phyloP scores from a whole-genome alignment of 2,797 vertebrate genomes.

The Loriculus beryllinus region DNA sequence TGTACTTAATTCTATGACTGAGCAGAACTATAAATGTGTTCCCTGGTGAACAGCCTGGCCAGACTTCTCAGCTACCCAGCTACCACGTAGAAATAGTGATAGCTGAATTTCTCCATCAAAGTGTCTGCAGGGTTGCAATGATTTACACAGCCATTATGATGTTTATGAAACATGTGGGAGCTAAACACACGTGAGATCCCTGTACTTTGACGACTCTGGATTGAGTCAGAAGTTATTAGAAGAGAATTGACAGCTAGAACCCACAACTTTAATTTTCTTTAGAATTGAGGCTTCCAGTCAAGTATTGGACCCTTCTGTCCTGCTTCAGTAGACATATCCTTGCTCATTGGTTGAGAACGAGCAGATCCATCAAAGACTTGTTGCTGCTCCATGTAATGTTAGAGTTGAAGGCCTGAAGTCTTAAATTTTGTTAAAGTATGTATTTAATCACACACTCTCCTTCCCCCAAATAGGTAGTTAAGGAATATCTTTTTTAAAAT shows the following conservation, averaged over 20 bases:
- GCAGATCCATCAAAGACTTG: background rate
- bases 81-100: fast-evolving
- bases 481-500: background rate
- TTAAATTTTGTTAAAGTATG: background rate
- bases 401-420: background rate
- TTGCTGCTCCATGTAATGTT: background rate
- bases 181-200: background rate
- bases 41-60: background rate
- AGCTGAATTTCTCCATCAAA: background rate
- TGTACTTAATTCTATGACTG: background rate
- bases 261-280: background rate
- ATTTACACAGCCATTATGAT: background rate
- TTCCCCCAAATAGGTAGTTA: background rate
- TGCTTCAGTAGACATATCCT: background rate
- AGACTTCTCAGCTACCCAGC: background rate
- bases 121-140: background rate
- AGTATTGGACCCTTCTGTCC: background rate
- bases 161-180: background rate
- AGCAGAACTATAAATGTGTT: background rate
- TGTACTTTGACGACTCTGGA: background rate
- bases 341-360: background rate
- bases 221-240: background rate
- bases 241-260: background rate
- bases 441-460: background rate
- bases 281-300: background rate